These are phyloP conservation scores for Numenius phaeopus DNA, from an alignment of 2,797 vertebrate species.

Conservation along the genomic window DNA sequence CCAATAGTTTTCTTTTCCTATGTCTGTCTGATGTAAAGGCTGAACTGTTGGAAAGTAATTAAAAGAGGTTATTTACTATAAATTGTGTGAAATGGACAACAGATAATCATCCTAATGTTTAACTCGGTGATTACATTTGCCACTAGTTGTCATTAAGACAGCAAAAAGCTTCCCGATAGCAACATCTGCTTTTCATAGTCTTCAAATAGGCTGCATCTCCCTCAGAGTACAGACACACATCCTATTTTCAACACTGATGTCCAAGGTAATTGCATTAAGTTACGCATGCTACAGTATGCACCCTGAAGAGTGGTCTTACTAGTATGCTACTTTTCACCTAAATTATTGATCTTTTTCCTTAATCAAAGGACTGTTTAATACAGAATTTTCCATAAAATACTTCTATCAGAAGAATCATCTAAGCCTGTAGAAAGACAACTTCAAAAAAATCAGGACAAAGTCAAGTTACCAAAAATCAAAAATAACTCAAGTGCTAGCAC, in stretches of 20 bases:
- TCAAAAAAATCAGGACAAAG: neutral
- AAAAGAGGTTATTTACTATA: neutral
- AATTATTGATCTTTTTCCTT: neutral
- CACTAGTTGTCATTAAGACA: neutral
- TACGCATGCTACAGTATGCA: neutral
- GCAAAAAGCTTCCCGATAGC: neutral
- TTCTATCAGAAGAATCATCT: neutral
- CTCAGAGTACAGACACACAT: neutral
- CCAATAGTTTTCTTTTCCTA: slow-evolving; percentile 94
- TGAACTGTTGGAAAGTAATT: slow-evolving; percentile 82
- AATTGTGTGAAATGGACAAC: neutral
- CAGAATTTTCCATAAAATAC: neutral
- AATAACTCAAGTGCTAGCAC: neutral
- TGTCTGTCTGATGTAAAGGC: slow-evolving; percentile 88
- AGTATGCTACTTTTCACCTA: neutral
- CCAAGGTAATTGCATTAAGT: neutral
- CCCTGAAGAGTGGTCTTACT: neutral
- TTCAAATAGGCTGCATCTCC: neutral
- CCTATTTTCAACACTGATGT: neutral
- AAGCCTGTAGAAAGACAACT: neutral
- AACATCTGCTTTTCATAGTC: neutral
- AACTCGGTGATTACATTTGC: neutral
- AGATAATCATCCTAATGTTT: neutral
- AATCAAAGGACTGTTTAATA: neutral
- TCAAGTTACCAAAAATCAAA: neutral